Evolutionary conservation across 2,888 invertebrate species (phyloP).

Genomic region (Sarcophaga caerulescens): DNA sequence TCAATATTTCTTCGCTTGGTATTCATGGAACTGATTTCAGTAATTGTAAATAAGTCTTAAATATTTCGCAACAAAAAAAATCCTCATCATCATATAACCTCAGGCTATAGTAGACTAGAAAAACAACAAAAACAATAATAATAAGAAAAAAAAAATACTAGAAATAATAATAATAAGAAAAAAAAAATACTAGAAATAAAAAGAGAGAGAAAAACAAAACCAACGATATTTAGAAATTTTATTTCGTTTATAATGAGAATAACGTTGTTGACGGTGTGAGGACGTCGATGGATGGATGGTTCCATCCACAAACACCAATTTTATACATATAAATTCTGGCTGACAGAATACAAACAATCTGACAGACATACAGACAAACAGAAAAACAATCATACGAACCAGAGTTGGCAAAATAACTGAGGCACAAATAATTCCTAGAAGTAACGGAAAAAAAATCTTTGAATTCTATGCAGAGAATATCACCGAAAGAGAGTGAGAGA

Average conservation of each 20-base stretch:
- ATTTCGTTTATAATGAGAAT: no score
- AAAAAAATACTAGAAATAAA: not conserved
- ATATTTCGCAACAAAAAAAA: not conserved
- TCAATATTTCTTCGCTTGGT: no score
- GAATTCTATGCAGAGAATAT: constrained; percentile 39
- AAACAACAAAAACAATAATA: not conserved
- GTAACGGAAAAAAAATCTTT: constrained; percentile 51
- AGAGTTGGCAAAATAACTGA: constrained; percentile 37
- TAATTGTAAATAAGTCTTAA: not conserved
- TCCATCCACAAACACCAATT: no score
- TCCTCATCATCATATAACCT: not conserved
- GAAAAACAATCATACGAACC: not conserved
- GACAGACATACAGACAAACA: not conserved
- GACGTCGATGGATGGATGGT: no score
- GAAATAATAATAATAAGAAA: not conserved
- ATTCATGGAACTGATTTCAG: not conserved
- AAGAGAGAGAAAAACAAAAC: not conserved
- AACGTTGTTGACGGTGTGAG: not conserved
- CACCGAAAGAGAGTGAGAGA: constrained; percentile 6
- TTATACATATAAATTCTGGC: no score
- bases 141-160: not conserved
- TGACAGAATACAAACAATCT: not conserved
- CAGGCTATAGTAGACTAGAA: not conserved
- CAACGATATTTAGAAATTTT: not conserved
- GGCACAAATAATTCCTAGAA: constrained; percentile 50